phyloP scores from a whole-genome alignment of 1,140 invertebrate species.

The Cydia strobilella region DNA sequence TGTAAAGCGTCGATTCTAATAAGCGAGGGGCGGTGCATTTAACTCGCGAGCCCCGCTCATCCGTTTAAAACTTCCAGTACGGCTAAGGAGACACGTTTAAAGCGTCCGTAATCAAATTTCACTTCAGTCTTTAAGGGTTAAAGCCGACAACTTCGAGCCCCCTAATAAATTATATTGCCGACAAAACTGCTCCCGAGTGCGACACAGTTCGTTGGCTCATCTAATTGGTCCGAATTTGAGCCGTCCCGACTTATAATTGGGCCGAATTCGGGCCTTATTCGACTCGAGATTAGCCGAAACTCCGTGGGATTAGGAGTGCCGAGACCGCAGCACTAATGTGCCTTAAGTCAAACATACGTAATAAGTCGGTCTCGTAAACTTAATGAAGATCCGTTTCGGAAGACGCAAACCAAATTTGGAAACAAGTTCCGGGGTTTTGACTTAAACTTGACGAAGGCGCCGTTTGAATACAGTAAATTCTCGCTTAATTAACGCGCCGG shows the following conservation, averaged over 20 bases:
- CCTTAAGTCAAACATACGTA: conserved; percentile 63
- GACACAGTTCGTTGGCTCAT: conserved; percentile 77
- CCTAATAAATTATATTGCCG: conserved; percentile 79
- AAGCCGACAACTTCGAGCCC: conserved; percentile 73
- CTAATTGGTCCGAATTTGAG: conserved; percentile 77
- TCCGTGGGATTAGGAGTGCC: conserved; percentile 60
- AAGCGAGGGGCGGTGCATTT: background rate
- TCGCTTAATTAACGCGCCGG: conserved; percentile 66
- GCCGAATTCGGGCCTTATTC: conserved; percentile 63
- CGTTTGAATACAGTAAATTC: conserved; percentile 68
- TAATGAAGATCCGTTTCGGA: conserved; percentile 68
- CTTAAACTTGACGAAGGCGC: conserved; percentile 56
- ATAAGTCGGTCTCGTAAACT: conserved; percentile 68
- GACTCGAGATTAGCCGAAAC: conserved; percentile 67
- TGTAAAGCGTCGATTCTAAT: conserved; percentile 20
- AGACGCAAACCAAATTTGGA: conserved; percentile 65
- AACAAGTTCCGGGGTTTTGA: conserved; percentile 61
- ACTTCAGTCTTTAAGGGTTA: conserved; percentile 77
- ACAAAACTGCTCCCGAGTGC: conserved; percentile 76
- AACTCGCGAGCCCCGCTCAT: conserved; percentile 42
- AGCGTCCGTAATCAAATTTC: conserved; percentile 76
- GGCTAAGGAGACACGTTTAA: conserved; percentile 67
- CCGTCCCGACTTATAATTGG: conserved; percentile 74
- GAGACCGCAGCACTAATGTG: conserved; percentile 63
- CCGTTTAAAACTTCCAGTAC: conserved; percentile 66